A percentile compares a stretch with the other conserved stretches of the same genome.
These are phyloP conservation scores for Anoplius nigerrimus DNA, from an alignment of 2,888 invertebrate species.

Conservation along the genomic window DNA sequence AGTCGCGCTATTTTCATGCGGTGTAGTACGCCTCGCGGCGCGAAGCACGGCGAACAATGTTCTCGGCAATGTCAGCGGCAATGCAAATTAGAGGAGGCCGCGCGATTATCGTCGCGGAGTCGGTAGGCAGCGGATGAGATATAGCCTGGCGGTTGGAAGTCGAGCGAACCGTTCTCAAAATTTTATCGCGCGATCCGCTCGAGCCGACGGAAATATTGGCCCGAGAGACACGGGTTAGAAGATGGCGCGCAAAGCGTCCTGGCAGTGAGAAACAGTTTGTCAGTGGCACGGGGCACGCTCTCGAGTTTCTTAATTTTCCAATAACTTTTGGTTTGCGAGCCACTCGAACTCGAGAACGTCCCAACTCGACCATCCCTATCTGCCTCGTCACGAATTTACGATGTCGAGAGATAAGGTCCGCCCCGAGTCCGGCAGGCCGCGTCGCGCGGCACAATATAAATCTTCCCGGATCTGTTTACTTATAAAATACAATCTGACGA, in stretches of 20 bases:
- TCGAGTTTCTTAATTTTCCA: too few relatives aligned
- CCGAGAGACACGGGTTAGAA: too few relatives aligned
- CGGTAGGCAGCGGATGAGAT: not conserved
- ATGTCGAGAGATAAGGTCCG: slow-evolving; percentile 21
- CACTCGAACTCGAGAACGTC: not conserved
- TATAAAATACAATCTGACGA: slow-evolving; percentile 61
- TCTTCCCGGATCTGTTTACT: slow-evolving; percentile 50
- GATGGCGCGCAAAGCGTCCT: too few relatives aligned
- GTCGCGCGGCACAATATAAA: slow-evolving; percentile 47
- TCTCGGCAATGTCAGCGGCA: slow-evolving; percentile 15
- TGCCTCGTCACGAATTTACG: slow-evolving; percentile 28
- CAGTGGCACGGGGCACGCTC: too few relatives aligned
- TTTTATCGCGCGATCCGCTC: too few relatives aligned
- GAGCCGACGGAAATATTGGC: too few relatives aligned
- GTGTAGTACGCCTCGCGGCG: too few relatives aligned
- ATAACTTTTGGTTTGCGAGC: not conserved
- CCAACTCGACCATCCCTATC: not conserved
- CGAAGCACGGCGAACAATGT: slow-evolving; percentile 21
- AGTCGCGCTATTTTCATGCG: slow-evolving; percentile 23
- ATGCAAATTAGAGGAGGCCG: slow-evolving; percentile 5
- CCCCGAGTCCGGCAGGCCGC: not conserved
- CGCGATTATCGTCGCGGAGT: slow-evolving; percentile 32
- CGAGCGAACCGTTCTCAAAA: too few relatives aligned
- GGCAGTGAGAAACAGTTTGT: too few relatives aligned
- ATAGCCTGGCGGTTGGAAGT: too few relatives aligned